phyloP scores from a whole-genome alignment of 2,797 vertebrate species.

The Micromesistius poutassou region DNA sequence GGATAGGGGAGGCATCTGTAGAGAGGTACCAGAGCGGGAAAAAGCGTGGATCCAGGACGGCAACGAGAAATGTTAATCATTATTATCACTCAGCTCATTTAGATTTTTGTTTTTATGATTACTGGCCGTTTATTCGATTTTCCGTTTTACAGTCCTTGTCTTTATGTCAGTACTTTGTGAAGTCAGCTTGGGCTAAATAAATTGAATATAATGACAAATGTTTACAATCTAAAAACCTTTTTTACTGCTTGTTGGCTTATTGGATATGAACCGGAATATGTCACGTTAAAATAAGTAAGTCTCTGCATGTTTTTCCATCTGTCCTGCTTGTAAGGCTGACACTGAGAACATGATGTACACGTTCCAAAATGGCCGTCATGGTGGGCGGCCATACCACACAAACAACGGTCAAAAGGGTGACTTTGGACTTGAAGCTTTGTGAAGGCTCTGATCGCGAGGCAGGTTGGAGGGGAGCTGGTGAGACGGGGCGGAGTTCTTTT shows the following conservation, averaged over 20 bases:
- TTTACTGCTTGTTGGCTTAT: background rate
- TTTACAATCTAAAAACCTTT: background rate
- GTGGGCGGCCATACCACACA: background rate
- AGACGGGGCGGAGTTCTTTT: background rate
- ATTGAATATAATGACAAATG: background rate
- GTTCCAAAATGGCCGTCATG: background rate
- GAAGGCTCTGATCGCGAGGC: slow-evolving; percentile 22
- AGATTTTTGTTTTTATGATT: background rate
- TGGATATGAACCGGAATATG: background rate
- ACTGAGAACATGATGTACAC: background rate
- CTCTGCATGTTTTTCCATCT: background rate
- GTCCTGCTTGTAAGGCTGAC: background rate
- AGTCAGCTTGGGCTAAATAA: background rate
- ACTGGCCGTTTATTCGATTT: slow-evolving; percentile 32
- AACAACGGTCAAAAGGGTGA: background rate
- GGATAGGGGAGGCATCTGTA: slow-evolving; percentile 16
- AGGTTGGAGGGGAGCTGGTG: slow-evolving; percentile 24
- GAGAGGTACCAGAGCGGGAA: slow-evolving; percentile 16
- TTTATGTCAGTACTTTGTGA: background rate
- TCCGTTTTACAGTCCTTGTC: slow-evolving; percentile 22
- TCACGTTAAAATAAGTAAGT: background rate
- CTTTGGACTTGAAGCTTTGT: background rate
- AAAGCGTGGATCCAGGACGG: slow-evolving; percentile 21
- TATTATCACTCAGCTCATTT: background rate
- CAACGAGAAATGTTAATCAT: background rate